These are phyloP conservation scores for Ambastaia sidthimunki DNA, from an alignment of 2,797 vertebrate species.

Conservation along the genomic window DNA sequence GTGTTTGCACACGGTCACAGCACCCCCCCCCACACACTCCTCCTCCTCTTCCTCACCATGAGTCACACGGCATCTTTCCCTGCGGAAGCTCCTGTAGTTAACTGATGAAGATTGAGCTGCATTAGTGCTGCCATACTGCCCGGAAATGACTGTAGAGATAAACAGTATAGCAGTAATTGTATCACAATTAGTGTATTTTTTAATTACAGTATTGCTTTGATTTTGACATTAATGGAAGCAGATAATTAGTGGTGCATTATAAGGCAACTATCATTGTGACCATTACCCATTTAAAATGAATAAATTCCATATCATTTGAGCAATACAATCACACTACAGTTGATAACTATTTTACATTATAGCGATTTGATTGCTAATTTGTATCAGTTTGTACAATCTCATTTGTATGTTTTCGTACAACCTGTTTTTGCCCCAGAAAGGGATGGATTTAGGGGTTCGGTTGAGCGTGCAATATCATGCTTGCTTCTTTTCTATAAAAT, in stretches of 20 bases:
- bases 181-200: not conserved
- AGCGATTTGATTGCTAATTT: no score
- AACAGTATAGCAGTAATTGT: not conserved
- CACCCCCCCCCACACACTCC: not conserved
- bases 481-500: no score
- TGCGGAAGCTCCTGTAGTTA: not conserved
- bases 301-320: no score
- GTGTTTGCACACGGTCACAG: slow-evolving; percentile 6
- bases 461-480: no score
- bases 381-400: no score
- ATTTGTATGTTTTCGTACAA: no score
- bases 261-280: not conserved
- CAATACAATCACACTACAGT: no score
- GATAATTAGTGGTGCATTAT: not conserved
- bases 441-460: no score
- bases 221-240: not conserved
- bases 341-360: no score
- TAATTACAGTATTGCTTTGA: not conserved
- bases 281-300: no score
- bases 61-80: not conserved
- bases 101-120: not conserved
- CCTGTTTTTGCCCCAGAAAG: no score
- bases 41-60: not conserved
- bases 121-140: not conserved
- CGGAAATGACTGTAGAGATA: not conserved